Base-by-base conservation (phyloP, 2,797 vertebrate genomes). In the Alauda arvensis region DNA sequence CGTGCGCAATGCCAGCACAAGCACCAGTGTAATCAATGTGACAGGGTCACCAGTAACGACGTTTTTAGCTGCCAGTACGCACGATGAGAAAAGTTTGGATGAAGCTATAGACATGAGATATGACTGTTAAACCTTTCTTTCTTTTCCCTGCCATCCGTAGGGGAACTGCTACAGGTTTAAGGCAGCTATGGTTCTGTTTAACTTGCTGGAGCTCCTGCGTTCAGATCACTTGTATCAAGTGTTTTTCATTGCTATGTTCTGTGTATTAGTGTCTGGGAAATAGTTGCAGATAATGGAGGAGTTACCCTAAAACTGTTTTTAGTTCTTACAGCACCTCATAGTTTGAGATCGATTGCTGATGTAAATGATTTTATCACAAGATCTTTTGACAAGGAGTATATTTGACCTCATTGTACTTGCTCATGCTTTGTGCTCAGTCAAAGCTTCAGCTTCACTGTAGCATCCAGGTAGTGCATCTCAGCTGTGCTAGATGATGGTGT, bases 81-180 rank as follows among this genome's bases (percentile, higher is more conserved):
- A 98, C 1, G 98, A 99, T 91, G 98, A 98, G 96, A 98, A 99
- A 97, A 98, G 96, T 97, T 98, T 98, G 92, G 98, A 99, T 96
- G 98, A 99, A 97, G 98, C 99, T 92, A 98, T 99, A 97, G 99
- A 99, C 97, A 98, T 99, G 98, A 98, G 98, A 96, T 99, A 99
- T 88, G 99, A 99, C 98, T 99, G 98, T 97, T 99, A 98, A 99
- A 96, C 95, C 93, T 85, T 96, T 96, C 85, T 52, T 93, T 95
- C 92, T 94, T 96, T 92, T 96, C 96, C 96, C 97, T 96, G 95
- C 96, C 92, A 72, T 95, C 95, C 43, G 96, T 95, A 96, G 96
- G 96, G 91, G 92, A 97, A 95, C 95, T 96, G 97, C 97, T 96
- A 97, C 97, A 98, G 97, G 97, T 97, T 98, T 97, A 98, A 97